Evolutionary conservation across 2,797 vertebrate genomes (phyloP), one percentile per base, ranked within the genome.

Genomic region (Coluber constrictor): DNA sequence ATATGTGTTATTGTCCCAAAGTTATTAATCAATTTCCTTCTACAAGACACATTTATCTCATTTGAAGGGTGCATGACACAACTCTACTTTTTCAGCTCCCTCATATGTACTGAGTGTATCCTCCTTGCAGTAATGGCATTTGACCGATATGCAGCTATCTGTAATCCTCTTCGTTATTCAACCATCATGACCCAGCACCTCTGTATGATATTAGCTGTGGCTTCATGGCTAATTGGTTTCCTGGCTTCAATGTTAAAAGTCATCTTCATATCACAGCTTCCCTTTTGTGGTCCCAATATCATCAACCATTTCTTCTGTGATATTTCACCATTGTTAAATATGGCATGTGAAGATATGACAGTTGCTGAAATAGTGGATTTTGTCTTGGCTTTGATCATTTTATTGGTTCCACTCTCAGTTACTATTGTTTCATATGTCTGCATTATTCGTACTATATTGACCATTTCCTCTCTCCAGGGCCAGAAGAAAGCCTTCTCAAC

Each of bases 231-330:
- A 88, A 90, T 32, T 0, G 97, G 96, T 59, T 96, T 97, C 87
- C n/a, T 89, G n/a, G 25, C 93, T 87, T 97, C 97, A 6, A 60
- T 96, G 87, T 83, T 96, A 1, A 97, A 97, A 90, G 94, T 96
- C 56, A 18, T 95, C 91, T 96, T 97, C 94, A 96, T 97, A 63
- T 95, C 95, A 5, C 93, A 91, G 83, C 90, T 97, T 4, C 94
- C 94, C 18, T 96, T 94, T 83, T 97, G 96, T 3, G 95, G 96
- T 13, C 94, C 97, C 89, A 94, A 94, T 11, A 16, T 96, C 88
- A 92, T 96, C 93, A 96, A 96, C 88, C 97, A 96, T 90, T 97
- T 96, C 94, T 97, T 96, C 93, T 97, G 96, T 1, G 96, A 97
- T 0, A 96, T 96, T 87, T 96, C 96, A 7, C 96, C 96, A 0